These are phyloP conservation scores for Drosophila mulleri DNA, from an alignment of 2,888 invertebrate genomes.

Conservation along the genomic window DNA sequence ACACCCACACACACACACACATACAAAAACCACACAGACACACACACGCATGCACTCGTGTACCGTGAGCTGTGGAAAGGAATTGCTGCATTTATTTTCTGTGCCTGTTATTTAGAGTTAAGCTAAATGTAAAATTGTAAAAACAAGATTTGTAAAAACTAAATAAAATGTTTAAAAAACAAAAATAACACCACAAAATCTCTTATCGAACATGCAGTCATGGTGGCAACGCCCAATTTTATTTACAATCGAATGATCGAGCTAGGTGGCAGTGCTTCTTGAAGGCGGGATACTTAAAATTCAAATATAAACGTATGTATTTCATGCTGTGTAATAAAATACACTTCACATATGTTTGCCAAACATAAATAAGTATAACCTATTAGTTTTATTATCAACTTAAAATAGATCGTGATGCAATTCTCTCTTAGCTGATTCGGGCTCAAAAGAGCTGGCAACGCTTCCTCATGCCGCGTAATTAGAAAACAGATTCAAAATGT, in stretches of 20 bases:
- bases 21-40: slow-evolving; percentile 13
- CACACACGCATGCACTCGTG: slow-evolving; percentile 21
- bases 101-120: slow-evolving; percentile 72
- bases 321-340: not conserved
- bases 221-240: not conserved
- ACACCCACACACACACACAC: slow-evolving; percentile 9
- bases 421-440: not conserved
- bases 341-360: not conserved
- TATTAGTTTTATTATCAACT: not conserved
- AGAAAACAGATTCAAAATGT: not conserved
- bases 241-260: not conserved
- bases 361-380: not conserved
- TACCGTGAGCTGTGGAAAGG: slow-evolving; percentile 30
- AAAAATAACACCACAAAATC: not conserved
- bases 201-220: not conserved
- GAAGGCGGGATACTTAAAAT: not conserved
- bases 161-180: slow-evolving; percentile 30
- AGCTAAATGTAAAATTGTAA: slow-evolving; percentile 41
- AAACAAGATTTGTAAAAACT: slow-evolving; percentile 10
- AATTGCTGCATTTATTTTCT: slow-evolving; percentile 80
- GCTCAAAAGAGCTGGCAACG: not conserved
- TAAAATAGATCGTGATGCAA: not conserved
- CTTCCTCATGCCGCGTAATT: not conserved
- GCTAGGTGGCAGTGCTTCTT: not conserved
- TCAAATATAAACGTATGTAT: not conserved